phyloP scores from a whole-genome alignment of 2,797 vertebrate species.

The Pseudochromis fuscus region DNA sequence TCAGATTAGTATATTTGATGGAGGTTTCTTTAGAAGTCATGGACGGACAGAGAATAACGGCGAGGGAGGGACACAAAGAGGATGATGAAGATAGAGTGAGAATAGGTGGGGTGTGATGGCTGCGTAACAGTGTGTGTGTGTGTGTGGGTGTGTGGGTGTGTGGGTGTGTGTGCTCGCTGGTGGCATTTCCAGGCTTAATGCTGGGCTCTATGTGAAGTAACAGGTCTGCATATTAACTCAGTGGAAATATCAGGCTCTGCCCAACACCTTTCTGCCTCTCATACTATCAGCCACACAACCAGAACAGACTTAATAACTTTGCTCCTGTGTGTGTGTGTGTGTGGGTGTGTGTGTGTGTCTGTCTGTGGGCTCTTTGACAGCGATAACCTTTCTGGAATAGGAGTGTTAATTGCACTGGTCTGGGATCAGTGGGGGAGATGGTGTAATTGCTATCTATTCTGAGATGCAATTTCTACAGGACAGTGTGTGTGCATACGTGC shows the following conservation, averaged over 20 bases:
- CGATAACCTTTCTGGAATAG: conserved; percentile 82
- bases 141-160: conserved; percentile 5
- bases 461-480: conserved; percentile 54
- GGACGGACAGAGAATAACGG: conserved; percentile 27
- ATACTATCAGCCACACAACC: conserved; percentile 65
- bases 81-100: conserved; percentile 37
- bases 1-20: conserved; percentile 71
- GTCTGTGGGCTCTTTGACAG: conserved; percentile 72
- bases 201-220: conserved; percentile 67
- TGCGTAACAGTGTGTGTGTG: not conserved
- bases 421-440: conserved; percentile 69
- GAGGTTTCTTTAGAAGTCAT: conserved; percentile 51
- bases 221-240: conserved; percentile 76
- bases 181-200: conserved; percentile 65
- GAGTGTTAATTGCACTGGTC: conserved; percentile 81
- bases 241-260: conserved; percentile 72
- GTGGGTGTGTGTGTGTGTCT: conserved; percentile 16
- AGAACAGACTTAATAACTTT: conserved; percentile 72
- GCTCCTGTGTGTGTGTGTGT: conserved; percentile 35
- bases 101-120: conserved; percentile 32
- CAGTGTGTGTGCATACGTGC: not conserved
- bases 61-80: conserved; percentile 1
- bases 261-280: conserved; percentile 64
- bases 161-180: conserved; percentile 14
- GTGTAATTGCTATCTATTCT: conserved; percentile 73